Percentiles rank a stretch among this genome's conserved stretches.
Conservation (phyloP, 2,888 invertebrate species). For the Notodonta ziczac region DNA sequence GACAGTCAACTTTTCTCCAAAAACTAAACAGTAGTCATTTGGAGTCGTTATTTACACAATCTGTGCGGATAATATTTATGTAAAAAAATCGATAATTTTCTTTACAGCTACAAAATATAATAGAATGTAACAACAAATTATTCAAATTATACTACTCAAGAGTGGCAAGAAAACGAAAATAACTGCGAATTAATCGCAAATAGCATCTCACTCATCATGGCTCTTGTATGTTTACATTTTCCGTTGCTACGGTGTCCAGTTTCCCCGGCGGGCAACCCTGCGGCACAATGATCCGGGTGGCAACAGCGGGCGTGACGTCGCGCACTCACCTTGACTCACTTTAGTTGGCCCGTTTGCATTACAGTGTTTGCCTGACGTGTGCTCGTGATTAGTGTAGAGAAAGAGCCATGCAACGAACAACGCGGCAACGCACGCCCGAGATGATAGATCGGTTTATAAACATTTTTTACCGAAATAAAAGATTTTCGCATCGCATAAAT, state of each 20-base stretch:
- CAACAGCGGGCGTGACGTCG: slow-evolving; percentile 71
- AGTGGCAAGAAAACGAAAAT: too few species aligned
- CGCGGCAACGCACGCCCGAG: neutral
- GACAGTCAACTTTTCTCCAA: neutral
- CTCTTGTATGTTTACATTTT: neutral
- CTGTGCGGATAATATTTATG: too few species aligned
- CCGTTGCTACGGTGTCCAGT: neutral
- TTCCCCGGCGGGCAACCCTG: slow-evolving; percentile 7
- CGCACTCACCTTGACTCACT: slow-evolving; percentile 80
- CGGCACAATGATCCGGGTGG: slow-evolving; percentile 70
- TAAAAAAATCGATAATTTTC: too few species aligned
- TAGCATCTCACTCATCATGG: neutral
- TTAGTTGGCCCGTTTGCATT: slow-evolving; percentile 73
- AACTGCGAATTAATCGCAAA: too few species aligned
- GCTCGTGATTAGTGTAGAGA: slow-evolving; percentile 65
- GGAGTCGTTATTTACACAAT: too few species aligned
- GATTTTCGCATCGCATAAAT: neutral
- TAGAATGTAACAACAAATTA: too few species aligned
- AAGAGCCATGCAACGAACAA: slow-evolving; percentile 23
- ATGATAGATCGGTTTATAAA: slow-evolving; percentile 2
- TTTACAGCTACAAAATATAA: too few species aligned
- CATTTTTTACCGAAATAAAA: neutral
- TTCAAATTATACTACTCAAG: too few species aligned
- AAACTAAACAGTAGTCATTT: neutral
- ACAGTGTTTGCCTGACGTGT: slow-evolving; percentile 61